Conservation (phyloP, 23 tunicate species). For the Halocynthia aurantium region DNA sequence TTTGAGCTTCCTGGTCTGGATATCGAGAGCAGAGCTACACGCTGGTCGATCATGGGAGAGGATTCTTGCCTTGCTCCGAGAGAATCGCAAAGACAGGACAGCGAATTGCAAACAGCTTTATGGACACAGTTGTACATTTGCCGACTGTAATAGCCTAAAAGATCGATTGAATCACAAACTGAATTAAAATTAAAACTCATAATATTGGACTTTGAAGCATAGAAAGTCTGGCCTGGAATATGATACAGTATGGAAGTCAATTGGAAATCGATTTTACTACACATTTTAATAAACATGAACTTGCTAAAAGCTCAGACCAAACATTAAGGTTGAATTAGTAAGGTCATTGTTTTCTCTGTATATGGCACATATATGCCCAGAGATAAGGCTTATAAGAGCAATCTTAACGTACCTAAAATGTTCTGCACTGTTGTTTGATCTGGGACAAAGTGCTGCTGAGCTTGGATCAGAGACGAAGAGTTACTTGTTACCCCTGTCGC, state of each 20-base stretch:
- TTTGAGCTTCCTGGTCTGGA: conserved; percentile 87
- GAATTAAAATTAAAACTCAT: too few species aligned
- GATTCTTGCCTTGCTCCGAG: conserved; percentile 26
- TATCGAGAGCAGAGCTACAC: background rate
- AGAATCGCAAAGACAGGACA: conserved; percentile 30
- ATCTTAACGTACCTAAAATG: conserved; percentile 32
- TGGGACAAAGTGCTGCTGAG: conserved; percentile 24
- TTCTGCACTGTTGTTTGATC: conserved; percentile 43
- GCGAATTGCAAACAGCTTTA: conserved; percentile 41
- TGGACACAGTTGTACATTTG: conserved; percentile 53
- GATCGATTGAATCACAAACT: too few species aligned
- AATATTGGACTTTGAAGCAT: background rate
- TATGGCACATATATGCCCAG: background rate
- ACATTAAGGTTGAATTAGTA: background rate
- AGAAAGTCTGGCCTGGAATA: background rate
- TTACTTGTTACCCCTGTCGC: conserved; percentile 43
- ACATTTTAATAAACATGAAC: background rate
- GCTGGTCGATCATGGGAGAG: background rate
- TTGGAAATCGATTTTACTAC: background rate
- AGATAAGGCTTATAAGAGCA: background rate
- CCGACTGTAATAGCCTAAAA: conserved; percentile 60
- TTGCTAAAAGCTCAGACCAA: background rate
- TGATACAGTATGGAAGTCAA: background rate
- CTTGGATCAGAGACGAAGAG: conserved; percentile 20
- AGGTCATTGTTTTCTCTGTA: background rate